Evolutionary conservation across 2,888 invertebrate species (phyloP).

Genomic region (Zelleria hepariella): DNA sequence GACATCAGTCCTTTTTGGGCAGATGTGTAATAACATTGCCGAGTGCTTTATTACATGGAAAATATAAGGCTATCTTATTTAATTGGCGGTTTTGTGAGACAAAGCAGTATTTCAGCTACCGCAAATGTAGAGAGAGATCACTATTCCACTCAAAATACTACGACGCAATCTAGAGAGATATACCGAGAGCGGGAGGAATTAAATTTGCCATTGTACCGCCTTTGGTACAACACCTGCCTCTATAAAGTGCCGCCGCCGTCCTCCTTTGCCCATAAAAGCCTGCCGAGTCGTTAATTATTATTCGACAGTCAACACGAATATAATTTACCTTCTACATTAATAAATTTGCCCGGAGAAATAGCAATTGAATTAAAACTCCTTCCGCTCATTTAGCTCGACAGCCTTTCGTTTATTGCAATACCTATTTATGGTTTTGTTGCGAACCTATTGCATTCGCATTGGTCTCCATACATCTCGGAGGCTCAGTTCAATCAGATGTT

Average conservation of each 20-base stretch:
- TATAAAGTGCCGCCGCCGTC: neutral
- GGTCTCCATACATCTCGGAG: too few species aligned
- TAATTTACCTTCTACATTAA: slow-evolving; percentile 1
- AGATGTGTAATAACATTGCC: neutral
- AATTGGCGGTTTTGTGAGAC: neutral
- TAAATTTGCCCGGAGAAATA: neutral
- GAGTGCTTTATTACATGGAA: neutral
- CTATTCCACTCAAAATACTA: too few species aligned
- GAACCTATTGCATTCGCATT: too few species aligned
- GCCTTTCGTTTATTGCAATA: neutral
- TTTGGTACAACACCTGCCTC: neutral
- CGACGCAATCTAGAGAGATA: too few species aligned
- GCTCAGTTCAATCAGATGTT: too few species aligned
- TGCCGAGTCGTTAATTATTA: neutral
- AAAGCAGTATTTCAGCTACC: neutral
- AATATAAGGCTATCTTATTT: neutral
- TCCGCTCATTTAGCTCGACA: neutral
- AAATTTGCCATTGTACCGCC: neutral
- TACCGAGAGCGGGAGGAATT: too few species aligned
- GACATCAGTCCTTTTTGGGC: neutral
- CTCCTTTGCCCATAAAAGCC: neutral
- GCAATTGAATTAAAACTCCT: neutral
- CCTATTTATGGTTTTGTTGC: neutral
- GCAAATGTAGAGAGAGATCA: neutral
- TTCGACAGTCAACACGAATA: neutral